Evolutionary conservation across 2,888 invertebrate species (phyloP).

Genomic region (Ormyrus pomaceus): DNA sequence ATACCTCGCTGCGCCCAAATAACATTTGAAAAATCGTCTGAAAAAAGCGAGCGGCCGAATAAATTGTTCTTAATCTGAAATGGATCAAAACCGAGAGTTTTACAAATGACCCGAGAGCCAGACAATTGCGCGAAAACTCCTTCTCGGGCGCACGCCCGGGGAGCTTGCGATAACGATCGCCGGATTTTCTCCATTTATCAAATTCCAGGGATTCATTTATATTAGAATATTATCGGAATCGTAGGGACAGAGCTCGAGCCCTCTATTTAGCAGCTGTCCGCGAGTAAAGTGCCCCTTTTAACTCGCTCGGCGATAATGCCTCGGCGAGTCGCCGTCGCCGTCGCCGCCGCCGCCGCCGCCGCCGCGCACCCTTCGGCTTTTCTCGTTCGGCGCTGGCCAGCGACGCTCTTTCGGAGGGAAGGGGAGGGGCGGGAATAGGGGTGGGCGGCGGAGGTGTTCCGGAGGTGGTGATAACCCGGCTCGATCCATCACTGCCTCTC

Average conservation of each 20-base stretch:
- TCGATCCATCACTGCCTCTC: slow-evolving; percentile 74
- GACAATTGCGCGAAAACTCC: slow-evolving; percentile 43
- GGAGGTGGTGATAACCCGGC: slow-evolving; percentile 73
- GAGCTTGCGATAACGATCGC: slow-evolving; percentile 45
- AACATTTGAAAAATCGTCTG: background rate
- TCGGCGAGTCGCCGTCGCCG: slow-evolving; percentile 50
- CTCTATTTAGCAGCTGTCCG: slow-evolving; percentile 69
- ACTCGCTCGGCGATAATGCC: slow-evolving; percentile 67
- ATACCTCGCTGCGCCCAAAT: background rate
- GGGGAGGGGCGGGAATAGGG: slow-evolving; percentile 38
- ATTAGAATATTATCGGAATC: slow-evolving; percentile 55
- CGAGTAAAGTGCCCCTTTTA: slow-evolving; percentile 65
- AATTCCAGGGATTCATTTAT: slow-evolving; percentile 54
- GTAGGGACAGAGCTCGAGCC: slow-evolving; percentile 49
- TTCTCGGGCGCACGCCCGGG: background rate
- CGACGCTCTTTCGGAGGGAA: slow-evolving; percentile 32
- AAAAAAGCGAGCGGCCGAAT: background rate
- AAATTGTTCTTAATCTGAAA: slow-evolving; percentile 46
- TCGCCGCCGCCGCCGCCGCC: slow-evolving; percentile 19
- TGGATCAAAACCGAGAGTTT: slow-evolving; percentile 43
- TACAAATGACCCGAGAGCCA: slow-evolving; percentile 47
- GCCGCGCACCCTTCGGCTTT: slow-evolving; percentile 46
- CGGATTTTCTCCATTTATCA: slow-evolving; percentile 56
- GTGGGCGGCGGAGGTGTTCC: slow-evolving; percentile 64
- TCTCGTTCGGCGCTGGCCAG: background rate